Evolutionary conservation across 2,113 vertebrate genomes (phyloP).

Genomic region (Corynorhinus townsendii): DNA sequence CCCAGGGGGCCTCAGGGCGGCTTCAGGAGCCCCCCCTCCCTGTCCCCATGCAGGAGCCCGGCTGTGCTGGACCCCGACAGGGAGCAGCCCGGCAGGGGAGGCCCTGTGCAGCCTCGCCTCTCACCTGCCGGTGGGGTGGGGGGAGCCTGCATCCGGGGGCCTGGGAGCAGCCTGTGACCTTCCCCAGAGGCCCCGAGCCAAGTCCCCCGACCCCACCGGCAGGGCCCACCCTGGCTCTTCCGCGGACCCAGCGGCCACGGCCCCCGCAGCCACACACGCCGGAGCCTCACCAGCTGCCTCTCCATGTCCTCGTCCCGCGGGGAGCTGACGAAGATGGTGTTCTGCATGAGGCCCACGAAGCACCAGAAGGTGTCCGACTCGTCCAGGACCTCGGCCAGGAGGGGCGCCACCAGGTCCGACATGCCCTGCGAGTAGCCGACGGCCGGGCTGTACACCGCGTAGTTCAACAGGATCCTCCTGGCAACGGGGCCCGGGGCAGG

Average conservation of each 20-base stretch:
- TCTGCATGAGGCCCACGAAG: conserved; percentile 98
- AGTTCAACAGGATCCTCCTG: conserved; percentile 96
- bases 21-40: background rate
- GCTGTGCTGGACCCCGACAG: background rate
- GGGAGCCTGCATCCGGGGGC: background rate
- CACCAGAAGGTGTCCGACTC: conserved; percentile 99
- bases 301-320: conserved; percentile 98
- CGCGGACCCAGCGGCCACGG: background rate
- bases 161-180: fast-evolving
- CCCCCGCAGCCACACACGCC: background rate
- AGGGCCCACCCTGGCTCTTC: background rate
- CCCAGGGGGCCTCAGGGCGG: background rate
- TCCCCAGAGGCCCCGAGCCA: background rate
- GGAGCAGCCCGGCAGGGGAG: background rate
- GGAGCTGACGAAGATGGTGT: conserved; percentile 97
- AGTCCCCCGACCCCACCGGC: fast-evolving
- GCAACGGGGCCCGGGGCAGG: background rate
- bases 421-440: conserved; percentile 98
- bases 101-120: background rate
- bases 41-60: background rate
- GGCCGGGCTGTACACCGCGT: conserved; percentile 91
- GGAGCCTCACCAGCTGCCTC: conserved; percentile 91
- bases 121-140: background rate
- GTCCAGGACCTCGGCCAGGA: conserved; percentile 94
- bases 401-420: conserved; percentile 96